These are phyloP conservation scores for Seira ritae DNA, from an alignment of 2,888 invertebrate genomes.

Conservation along the genomic window DNA sequence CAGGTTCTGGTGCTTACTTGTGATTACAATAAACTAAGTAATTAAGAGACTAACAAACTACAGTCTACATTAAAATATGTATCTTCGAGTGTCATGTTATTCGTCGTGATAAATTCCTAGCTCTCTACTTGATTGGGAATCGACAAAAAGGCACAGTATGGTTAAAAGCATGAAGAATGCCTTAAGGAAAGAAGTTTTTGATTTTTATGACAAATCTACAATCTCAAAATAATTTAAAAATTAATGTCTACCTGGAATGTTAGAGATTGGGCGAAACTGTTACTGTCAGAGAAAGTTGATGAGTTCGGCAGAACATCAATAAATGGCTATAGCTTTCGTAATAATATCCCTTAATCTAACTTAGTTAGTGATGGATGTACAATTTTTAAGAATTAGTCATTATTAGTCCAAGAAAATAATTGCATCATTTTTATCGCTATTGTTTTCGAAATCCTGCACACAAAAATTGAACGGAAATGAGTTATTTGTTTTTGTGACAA, in stretches of 20 bases:
- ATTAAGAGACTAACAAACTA: not conserved
- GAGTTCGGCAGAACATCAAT: too few relatives aligned
- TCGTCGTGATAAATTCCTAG: not conserved
- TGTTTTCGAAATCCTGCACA: not conserved
- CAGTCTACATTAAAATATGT: not conserved
- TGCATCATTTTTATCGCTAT: too few relatives aligned
- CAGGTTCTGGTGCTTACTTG: not conserved
- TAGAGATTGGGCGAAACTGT: not conserved
- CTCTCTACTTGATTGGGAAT: not conserved
- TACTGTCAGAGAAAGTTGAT: too few relatives aligned
- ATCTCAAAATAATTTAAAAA: not conserved
- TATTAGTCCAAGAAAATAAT: not conserved
- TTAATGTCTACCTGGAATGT: slow-evolving; percentile 8
- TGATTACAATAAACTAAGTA: not conserved
- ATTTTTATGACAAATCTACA: not conserved
- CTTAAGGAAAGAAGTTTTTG: not conserved
- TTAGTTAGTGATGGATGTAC: too few relatives aligned
- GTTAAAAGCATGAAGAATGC: slow-evolving; percentile 24
- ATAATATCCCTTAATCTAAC: too few relatives aligned
- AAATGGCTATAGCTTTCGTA: too few relatives aligned
- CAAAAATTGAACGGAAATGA: slow-evolving; percentile 11
- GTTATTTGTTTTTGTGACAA: not conserved
- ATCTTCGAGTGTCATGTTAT: not conserved
- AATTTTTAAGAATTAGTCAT: too few relatives aligned
- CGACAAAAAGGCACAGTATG: slow-evolving; percentile 43